Percentiles rank a stretch among this genome's conserved stretches.
These are phyloP conservation scores for Homalodisca vitripennis DNA, from an alignment of 1,140 invertebrate species.

Conservation along the genomic window DNA sequence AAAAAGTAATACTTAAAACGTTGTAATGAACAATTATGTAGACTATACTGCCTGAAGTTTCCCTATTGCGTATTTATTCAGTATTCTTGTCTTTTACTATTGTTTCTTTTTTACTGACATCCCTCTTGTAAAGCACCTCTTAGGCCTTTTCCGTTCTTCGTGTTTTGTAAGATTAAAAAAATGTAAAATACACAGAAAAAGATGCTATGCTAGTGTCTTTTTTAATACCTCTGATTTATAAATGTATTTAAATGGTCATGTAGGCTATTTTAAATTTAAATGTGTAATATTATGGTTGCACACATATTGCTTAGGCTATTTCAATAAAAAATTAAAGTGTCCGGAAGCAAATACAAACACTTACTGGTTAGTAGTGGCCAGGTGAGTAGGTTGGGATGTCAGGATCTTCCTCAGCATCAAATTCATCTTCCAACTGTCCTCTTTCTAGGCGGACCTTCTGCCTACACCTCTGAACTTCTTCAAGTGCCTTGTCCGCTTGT, in stretches of 20 bases:
- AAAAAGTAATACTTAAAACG: too few species aligned
- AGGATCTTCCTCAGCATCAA: slow-evolving; percentile 7
- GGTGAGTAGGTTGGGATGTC: not conserved
- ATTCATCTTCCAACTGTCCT: not conserved
- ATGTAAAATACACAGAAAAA: too few species aligned
- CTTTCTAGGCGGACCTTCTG: not conserved
- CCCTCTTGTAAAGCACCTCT: too few species aligned
- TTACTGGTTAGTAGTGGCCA: slow-evolving; percentile 15
- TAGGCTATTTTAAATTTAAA: not conserved
- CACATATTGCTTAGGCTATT: not conserved
- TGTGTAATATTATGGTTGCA: not conserved
- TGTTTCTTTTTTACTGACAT: too few species aligned
- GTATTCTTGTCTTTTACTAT: too few species aligned
- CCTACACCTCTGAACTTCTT: not conserved
- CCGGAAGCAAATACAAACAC: not conserved
- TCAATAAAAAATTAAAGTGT: not conserved
- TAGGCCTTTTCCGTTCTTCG: too few species aligned
- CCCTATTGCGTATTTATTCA: too few species aligned
- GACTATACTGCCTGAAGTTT: too few species aligned
- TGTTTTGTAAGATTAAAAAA: too few species aligned
- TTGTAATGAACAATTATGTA: too few species aligned
- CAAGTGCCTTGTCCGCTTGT: not conserved
- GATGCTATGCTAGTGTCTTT: not conserved
- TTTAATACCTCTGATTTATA: not conserved
- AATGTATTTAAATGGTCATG: not conserved